Percentiles rank a stretch among this genome's conserved stretches.
These are phyloP conservation scores for Ranitomeya variabilis DNA, from an alignment of 2,113 vertebrate species.

Conservation along the genomic window DNA sequence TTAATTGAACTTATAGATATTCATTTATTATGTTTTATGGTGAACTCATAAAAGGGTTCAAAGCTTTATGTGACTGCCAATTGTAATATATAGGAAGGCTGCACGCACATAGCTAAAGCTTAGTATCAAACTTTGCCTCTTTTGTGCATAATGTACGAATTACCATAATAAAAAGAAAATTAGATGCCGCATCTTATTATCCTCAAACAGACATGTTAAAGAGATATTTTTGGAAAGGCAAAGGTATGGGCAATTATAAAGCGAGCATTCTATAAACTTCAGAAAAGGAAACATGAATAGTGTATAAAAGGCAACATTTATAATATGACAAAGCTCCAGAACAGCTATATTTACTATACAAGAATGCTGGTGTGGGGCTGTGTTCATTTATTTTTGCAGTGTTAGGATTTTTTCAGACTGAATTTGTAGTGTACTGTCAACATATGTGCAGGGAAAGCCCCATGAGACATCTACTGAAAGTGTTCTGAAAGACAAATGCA, in stretches of 20 bases:
- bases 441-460: no score
- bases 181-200: not conserved
- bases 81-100: not conserved
- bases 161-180: not conserved
- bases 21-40: conserved; percentile 33
- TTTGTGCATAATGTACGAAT: conserved; percentile 11
- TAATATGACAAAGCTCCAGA: not conserved
- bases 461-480: no score
- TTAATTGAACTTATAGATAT: conserved; percentile 42
- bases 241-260: not conserved
- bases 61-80: conserved; percentile 21
- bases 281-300: not conserved
- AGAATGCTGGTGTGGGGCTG: not conserved
- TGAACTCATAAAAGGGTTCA: conserved; percentile 32
- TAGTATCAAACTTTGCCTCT: not conserved
- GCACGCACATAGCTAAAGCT: not conserved
- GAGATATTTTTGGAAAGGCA: not conserved
- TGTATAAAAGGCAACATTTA: not conserved
- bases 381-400: not conserved
- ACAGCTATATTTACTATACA: not conserved
- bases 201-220: not conserved
- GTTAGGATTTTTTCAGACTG: no score
- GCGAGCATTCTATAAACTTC: not conserved
- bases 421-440: no score
- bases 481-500: no score